Evolutionary conservation across 2,888 invertebrate species (phyloP).

Genomic region (Mesopsocus fuscifrons): DNA sequence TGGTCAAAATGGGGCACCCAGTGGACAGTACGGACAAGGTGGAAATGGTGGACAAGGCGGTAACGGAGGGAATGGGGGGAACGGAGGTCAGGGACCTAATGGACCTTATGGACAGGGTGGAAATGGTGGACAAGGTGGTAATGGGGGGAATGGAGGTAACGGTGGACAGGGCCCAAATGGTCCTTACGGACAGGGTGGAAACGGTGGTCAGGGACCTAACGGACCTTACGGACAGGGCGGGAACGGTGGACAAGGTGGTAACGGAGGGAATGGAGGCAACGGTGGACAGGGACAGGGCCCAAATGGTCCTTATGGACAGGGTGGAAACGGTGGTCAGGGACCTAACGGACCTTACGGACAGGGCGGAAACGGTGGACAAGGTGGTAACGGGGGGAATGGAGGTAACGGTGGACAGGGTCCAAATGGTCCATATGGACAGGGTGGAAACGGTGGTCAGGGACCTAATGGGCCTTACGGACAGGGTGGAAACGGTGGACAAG

Average conservation of each 20-base stretch:
- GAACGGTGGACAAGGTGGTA: not conserved
- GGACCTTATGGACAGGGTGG: not conserved
- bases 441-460: not conserved
- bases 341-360: not conserved
- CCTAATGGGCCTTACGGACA: not conserved
- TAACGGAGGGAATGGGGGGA: not conserved
- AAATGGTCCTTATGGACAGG: not conserved
- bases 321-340: not conserved
- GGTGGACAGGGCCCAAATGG: constrained; percentile 6
- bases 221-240: constrained; percentile 9
- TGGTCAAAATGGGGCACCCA: not conserved
- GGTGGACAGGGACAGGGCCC: not conserved
- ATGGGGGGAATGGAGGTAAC: not conserved
- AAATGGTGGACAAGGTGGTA: not conserved
- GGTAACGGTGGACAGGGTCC: constrained; percentile 3
- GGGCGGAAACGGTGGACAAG: constrained; percentile 1
- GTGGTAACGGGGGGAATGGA: not conserved
- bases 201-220: constrained; percentile 1
- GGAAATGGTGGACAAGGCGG: not conserved
- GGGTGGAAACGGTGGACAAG: constrained; percentile 2
- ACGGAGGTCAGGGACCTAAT: not conserved
- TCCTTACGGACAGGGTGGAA: constrained; percentile 9
- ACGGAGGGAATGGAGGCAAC: not conserved
- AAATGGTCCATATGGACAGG: not conserved
- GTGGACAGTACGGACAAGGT: not conserved